Evolutionary conservation across 2,113 vertebrate genomes (phyloP), one percentile per base, ranked within the genome.

Genomic region (human): DNA sequence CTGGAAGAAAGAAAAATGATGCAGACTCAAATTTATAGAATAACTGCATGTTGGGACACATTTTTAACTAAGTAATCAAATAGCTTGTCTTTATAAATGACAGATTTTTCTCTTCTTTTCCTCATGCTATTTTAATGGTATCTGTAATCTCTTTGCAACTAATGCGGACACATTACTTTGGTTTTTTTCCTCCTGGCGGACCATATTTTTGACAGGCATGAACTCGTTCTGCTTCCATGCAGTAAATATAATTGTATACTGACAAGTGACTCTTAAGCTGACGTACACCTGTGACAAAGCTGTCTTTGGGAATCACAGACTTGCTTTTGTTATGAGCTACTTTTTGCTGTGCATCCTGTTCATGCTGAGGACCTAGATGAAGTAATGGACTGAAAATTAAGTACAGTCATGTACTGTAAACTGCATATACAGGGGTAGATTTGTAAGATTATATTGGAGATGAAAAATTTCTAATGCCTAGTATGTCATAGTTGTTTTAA

Each of bases 291-390:
- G 99, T 93, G 98, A 99, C 57, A 98, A 98, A 90, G 98, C 98
- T n/a, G 98, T 99, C 82, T 99, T 99, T 72, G 97, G 98, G 79
- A 99, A 99, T 95, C 52, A 92, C 1, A 97, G 97, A 4, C 98
- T 99, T 84, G 98, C 99, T 96, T 99, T 99, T 97, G 97, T 99
- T 98, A 98, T 0, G 98, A 99, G 0, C 98, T 99, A 38, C 98
- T 99, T 96, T 99, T 99, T 72, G 98, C 99, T 55, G 98, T 99
- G 82, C 99, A 99, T 97, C 99, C 99, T 43, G 97, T 99, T 96
- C 99, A 99, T 98, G 99, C 99, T 0, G 99, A 99, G 97, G 25
- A 70, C 80, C 8, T 32, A n/a, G 72, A 6, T 27, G 22, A 87
- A 94, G 78, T 84, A 30, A 73, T 57, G 20, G 43, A 7, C 27